Base-by-base conservation (phyloP, 1,140 invertebrate species). In the Orius laevigatus region DNA sequence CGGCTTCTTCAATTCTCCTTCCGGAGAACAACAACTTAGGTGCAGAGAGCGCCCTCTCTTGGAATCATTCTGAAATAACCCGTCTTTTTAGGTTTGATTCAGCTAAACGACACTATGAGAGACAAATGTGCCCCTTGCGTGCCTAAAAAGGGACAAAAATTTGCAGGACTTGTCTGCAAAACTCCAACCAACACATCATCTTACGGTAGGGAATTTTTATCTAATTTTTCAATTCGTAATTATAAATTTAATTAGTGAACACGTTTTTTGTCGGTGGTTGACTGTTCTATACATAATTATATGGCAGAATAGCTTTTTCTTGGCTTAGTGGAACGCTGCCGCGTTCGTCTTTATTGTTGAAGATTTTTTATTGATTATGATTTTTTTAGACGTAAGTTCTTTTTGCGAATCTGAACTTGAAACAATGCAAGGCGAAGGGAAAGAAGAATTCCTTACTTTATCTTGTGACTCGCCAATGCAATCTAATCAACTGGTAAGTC, bases 21-120 rank as follows among this genome's bases (percentile, higher is more conserved):
- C 44, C 49, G 20, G 52, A 50, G 25, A 20, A 49, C 14, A 50
- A 50, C 15, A 54, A 54, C 36, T 43, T 54, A 38, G 52, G 52
- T 54, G 47, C 14, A 11, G 40, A 11, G 5, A 15, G 19, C 19
- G 18, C n/a, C 41, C 2, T 32, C 16, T 20, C 32, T 3, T 34
- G 14, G 25, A 3, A 20, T 5, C 3, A 38, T 9, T 31, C 39
- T 31, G 12, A 14, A 33, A 15, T 45, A 25, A 45, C 25, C 8
- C 3, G 6, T 49, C 9, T 40, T 46, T 46, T 5, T 16, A 53
- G 52, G 52, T 40, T 46, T 53, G 20, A 46, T 53, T 5, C 48
- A 44, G 15, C 25, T 53, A 19, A 48, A 41, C 32, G 15, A 48
- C n/a, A 43, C 47, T 5, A 43, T 48, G 33, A 15, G 41, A 12